Conservation (phyloP, 2,113 vertebrate species). For the Bufo gargarizans region DNA sequence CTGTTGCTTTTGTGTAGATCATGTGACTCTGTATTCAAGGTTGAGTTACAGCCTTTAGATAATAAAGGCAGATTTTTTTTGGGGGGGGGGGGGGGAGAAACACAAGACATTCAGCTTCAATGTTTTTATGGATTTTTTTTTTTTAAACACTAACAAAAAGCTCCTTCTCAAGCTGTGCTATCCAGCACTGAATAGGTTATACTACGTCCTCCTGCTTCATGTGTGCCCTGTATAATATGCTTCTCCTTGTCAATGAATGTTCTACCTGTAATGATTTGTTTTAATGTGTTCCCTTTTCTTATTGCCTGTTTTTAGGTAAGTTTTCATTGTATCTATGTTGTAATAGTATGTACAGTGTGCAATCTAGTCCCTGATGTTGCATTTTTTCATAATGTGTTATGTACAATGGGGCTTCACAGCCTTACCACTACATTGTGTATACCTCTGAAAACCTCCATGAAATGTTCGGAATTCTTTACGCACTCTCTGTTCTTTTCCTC, state of each 20-base stretch:
- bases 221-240: not conserved
- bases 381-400: not conserved
- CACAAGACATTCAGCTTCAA: too few relatives aligned
- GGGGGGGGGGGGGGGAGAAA: too few relatives aligned
- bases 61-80: too few relatives aligned
- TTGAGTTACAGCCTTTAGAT: not conserved
- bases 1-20: not conserved
- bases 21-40: not conserved
- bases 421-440: not conserved
- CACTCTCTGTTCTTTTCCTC: not conserved
- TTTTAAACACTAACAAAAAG: too few relatives aligned
- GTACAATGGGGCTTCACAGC: not conserved
- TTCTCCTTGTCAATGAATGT: constrained; percentile 4
- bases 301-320: constrained; percentile 57
- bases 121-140: too few relatives aligned
- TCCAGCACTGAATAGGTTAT: not conserved
- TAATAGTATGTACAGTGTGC: constrained; percentile 36
- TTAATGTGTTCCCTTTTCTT: constrained; percentile 42
- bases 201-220: not conserved
- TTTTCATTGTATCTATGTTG: constrained; percentile 51
- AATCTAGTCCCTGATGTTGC: not conserved
- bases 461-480: not conserved
- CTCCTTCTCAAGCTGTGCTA: not conserved
- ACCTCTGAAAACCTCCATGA: not conserved
- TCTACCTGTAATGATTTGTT: constrained; percentile 28